phyloP scores from a whole-genome alignment of 2,113 vertebrate genomes.

The Peromyscus leucopus region DNA sequence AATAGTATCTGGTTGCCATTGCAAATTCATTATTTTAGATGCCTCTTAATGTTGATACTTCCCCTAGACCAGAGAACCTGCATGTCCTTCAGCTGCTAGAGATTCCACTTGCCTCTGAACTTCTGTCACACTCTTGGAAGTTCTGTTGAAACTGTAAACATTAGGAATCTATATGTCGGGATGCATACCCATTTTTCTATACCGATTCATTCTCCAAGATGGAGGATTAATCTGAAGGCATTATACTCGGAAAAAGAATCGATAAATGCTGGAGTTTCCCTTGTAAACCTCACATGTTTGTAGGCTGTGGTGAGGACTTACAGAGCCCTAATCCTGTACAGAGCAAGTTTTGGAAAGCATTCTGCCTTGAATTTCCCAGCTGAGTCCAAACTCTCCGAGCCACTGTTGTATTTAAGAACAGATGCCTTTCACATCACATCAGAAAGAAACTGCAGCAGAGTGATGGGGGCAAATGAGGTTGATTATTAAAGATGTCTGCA shows the following conservation, averaged over 20 bases:
- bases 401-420: conserved; percentile 8
- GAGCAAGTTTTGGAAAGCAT: neutral
- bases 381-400: neutral
- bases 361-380: conserved; percentile 22
- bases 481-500: neutral
- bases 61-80: neutral
- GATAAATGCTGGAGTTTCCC: conserved; percentile 19
- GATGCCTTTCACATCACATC: neutral
- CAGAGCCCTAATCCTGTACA: neutral
- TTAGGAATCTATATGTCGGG: neutral
- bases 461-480: neutral
- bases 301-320: neutral
- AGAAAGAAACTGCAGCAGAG: neutral
- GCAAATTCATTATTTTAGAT: neutral
- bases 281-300: neutral
- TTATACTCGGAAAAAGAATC: conserved; percentile 37
- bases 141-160: neutral
- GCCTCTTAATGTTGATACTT: neutral
- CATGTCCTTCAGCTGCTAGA: neutral
- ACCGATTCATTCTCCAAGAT: conserved; percentile 36
- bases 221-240: conserved; percentile 5
- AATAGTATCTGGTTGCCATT: neutral
- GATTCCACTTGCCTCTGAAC: conserved; percentile 1
- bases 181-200: neutral
- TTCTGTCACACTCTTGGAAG: neutral